These are phyloP conservation scores for Danio aesculapii DNA, from an alignment of 2,797 vertebrate species.

Conservation along the genomic window DNA sequence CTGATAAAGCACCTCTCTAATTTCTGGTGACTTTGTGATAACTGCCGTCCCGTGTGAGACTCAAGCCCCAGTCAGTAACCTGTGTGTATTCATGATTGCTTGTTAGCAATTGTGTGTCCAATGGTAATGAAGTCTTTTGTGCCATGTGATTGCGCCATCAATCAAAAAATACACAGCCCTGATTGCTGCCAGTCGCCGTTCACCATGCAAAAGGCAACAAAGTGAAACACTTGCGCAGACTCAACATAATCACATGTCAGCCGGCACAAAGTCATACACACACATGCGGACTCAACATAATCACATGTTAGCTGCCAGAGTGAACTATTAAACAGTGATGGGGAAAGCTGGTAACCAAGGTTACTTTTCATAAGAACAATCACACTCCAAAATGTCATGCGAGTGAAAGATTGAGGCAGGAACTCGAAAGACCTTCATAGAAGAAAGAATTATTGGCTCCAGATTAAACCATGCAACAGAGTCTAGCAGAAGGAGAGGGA, in stretches of 20 bases:
- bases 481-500: neutral
- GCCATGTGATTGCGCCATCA: constrained; percentile 83
- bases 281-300: constrained; percentile 50
- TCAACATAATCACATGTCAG: constrained; percentile 50
- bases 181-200: constrained; percentile 56
- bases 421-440: constrained; percentile 32
- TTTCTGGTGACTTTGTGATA: constrained; percentile 66
- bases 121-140: constrained; percentile 85
- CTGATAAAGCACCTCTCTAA: constrained; percentile 60
- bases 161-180: constrained; percentile 72
- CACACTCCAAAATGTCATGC: constrained; percentile 47
- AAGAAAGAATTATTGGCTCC: constrained; percentile 19
- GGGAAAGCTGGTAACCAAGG: constrained; percentile 50
- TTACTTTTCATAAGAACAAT: constrained; percentile 52
- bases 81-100: constrained; percentile 76
- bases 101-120: constrained; percentile 79
- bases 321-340: constrained; percentile 50
- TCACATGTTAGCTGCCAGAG: constrained; percentile 55
- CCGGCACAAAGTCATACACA: constrained; percentile 3
- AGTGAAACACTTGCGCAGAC: constrained; percentile 49
- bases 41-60: constrained; percentile 47
- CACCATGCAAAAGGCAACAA: constrained; percentile 44
- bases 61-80: constrained; percentile 50
- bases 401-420: constrained; percentile 30
- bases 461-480: constrained; percentile 25